Percentiles rank a stretch among this genome's conserved stretches.
These are phyloP conservation scores for Cottoperca gobio DNA, from an alignment of 2,797 vertebrate genomes.

Conservation along the genomic window DNA sequence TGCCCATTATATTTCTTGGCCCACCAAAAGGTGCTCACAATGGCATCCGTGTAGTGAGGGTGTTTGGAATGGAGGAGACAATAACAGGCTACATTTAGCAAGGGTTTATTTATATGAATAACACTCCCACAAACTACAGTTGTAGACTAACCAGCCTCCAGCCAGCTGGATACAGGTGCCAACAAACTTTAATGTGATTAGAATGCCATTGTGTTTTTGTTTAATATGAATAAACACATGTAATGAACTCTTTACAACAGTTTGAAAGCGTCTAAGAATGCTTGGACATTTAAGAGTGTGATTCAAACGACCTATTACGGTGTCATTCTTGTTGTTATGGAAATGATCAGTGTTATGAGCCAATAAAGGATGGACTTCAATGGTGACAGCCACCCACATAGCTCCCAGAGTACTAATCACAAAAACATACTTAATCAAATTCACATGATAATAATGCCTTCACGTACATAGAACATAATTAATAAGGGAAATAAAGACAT, in stretches of 20 bases:
- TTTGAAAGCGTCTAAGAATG: slow-evolving; percentile 1
- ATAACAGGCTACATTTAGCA: slow-evolving; percentile 63
- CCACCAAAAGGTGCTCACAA: slow-evolving; percentile 30
- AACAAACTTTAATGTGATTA: slow-evolving; percentile 43
- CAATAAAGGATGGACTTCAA: slow-evolving; percentile 29
- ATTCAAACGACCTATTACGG: slow-evolving; percentile 26
- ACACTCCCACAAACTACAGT: slow-evolving; percentile 78
- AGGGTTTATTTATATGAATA: slow-evolving; percentile 76
- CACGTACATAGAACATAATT: neutral
- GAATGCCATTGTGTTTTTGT: slow-evolving; percentile 29
- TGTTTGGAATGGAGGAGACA: slow-evolving; percentile 65
- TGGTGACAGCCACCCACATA: slow-evolving; percentile 34
- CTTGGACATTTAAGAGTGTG: neutral
- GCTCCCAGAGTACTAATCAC: neutral
- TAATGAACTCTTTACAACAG: neutral
- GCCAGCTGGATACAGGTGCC: slow-evolving; percentile 51
- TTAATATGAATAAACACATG: neutral
- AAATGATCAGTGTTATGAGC: slow-evolving; percentile 23
- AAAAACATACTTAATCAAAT: slow-evolving; percentile 19
- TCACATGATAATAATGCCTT: neutral
- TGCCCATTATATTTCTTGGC: slow-evolving; percentile 7
- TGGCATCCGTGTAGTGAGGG: slow-evolving; percentile 28
- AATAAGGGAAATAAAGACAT: slow-evolving; percentile 22
- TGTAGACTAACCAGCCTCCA: slow-evolving; percentile 60
- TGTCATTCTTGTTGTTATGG: slow-evolving; percentile 23